phyloP scores from a whole-genome alignment of 1,140 invertebrate species.

The Trissolcus basalis region DNA sequence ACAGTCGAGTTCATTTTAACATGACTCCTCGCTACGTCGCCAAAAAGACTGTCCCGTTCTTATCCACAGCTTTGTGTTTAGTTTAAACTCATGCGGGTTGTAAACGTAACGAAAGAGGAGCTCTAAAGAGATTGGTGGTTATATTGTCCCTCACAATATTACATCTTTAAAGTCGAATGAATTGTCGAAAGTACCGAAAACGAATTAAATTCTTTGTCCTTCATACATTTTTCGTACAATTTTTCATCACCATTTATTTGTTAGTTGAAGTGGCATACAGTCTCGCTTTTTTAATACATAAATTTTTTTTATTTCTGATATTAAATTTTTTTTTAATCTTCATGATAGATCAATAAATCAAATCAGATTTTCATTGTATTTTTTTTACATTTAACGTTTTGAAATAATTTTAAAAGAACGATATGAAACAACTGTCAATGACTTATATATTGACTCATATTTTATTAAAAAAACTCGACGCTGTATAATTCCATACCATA shows the following conservation, averaged over 20 bases:
- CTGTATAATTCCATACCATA: neutral
- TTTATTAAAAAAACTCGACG: neutral
- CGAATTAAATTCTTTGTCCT: constrained; percentile 7
- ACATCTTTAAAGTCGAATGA: constrained; percentile 20
- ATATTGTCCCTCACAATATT: constrained; percentile 47
- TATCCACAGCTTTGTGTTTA: constrained; percentile 57
- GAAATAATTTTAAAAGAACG: too few species aligned
- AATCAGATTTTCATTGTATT: too few species aligned
- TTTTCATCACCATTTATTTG: neutral
- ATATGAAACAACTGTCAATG: too few species aligned
- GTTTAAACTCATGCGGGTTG: constrained; percentile 58
- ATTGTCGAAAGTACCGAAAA: constrained; percentile 8
- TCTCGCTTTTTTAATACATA: too few species aligned
- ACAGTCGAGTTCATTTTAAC: constrained; percentile 59
- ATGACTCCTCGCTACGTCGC: constrained; percentile 49
- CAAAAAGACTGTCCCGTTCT: constrained; percentile 56
- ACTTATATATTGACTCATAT: neutral
- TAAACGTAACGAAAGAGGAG: constrained; percentile 56
- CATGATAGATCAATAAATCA: too few species aligned
- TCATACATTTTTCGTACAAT: neutral
- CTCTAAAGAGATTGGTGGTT: constrained; percentile 48
- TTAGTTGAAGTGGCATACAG: neutral
- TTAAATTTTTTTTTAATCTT: too few species aligned
- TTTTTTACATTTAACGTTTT: too few species aligned
- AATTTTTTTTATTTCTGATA: too few species aligned